Evolutionary conservation across 2,888 invertebrate species (phyloP).

Genomic region (Cyaniris semiargus): DNA sequence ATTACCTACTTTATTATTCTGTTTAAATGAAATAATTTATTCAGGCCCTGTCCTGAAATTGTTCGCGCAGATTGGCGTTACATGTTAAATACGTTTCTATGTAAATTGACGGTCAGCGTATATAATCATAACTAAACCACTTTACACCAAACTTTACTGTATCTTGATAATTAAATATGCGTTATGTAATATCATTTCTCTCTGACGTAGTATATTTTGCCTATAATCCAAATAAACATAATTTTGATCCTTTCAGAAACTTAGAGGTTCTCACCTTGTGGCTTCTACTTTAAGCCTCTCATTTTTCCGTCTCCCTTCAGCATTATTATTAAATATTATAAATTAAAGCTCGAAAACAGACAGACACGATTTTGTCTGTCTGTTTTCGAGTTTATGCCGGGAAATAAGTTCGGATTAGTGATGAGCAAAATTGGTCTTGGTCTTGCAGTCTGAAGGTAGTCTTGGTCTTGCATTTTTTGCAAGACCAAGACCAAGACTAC

Average conservation of each 20-base stretch:
- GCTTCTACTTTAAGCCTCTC: background rate
- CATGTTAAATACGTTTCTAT: constrained; percentile 28
- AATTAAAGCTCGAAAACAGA: no score
- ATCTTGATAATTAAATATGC: background rate
- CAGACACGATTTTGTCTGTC: no score
- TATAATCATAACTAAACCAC: background rate
- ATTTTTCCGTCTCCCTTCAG: background rate
- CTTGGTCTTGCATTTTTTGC: no score
- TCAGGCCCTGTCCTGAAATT: constrained; percentile 14
- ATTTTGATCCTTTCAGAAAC: background rate
- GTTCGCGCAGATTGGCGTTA: constrained; percentile 17
- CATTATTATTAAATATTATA: no score
- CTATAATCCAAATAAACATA: background rate
- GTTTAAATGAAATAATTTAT: constrained; percentile 26
- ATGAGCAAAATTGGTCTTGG: no score
- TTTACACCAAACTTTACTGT: background rate
- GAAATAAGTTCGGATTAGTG: no score
- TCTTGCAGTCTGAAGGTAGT: no score
- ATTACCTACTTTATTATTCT: constrained; percentile 12
- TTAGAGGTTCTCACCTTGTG: background rate
- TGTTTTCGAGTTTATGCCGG: no score
- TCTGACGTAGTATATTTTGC: background rate
- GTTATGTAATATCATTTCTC: background rate
- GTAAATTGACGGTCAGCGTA: constrained; percentile 22
- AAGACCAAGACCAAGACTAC: no score